Evolutionary conservation across 2,113 vertebrate species (phyloP).

Genomic region (Chaetura pelagica): DNA sequence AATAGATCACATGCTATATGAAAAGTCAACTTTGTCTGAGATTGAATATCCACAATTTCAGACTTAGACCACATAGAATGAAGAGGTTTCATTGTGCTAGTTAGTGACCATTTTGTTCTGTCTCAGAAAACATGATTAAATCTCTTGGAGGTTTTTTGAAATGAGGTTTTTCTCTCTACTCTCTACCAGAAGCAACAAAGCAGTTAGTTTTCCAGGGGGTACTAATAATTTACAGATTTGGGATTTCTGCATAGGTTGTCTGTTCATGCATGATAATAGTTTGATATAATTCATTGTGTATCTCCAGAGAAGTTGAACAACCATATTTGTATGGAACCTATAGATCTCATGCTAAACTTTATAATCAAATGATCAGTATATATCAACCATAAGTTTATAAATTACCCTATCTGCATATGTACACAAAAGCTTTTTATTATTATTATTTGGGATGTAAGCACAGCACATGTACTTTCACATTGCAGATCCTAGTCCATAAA

Average conservation of each 20-base stretch:
- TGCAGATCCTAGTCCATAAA: background rate
- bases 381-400: background rate
- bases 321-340: slow-evolving; percentile 13
- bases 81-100: background rate
- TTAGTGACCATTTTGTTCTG: slow-evolving; percentile 13
- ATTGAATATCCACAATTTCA: background rate
- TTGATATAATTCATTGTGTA: slow-evolving; percentile 42
- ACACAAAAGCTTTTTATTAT: background rate
- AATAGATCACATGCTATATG: background rate
- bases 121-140: slow-evolving; percentile 7
- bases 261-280: slow-evolving; percentile 35
- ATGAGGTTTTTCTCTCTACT: background rate
- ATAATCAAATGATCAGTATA: background rate
- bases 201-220: slow-evolving; percentile 42
- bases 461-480: background rate
- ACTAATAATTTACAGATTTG: slow-evolving; percentile 44
- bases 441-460: background rate
- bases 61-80: background rate
- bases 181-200: background rate
- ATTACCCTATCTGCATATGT: background rate
- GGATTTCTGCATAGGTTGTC: slow-evolving; percentile 11
- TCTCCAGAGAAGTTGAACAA: slow-evolving; percentile 2
- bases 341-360: background rate
- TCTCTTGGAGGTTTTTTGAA: slow-evolving; percentile 43
- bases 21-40: background rate